Percentiles rank a stretch among this genome's conserved stretches.
phyloP scores from a whole-genome alignment of 2,797 vertebrate species.

The Psittacula echo region DNA sequence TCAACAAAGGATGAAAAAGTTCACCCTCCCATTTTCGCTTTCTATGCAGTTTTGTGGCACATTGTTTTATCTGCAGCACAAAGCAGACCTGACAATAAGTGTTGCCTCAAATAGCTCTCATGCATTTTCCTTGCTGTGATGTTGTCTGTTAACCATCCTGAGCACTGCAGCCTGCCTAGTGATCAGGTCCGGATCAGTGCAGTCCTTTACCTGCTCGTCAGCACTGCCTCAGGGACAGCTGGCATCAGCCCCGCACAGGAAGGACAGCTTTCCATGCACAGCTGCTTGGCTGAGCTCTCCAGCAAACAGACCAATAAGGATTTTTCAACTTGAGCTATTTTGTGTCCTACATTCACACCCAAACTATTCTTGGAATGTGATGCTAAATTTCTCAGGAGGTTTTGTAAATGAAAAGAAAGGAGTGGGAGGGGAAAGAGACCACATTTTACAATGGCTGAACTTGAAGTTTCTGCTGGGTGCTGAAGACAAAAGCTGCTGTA shows the following conservation, averaged over 20 bases:
- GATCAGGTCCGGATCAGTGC: not conserved
- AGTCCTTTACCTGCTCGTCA: not conserved
- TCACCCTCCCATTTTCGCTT: not conserved
- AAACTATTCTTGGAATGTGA: no score
- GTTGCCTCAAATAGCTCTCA: not conserved
- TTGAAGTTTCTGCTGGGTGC: not conserved
- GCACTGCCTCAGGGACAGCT: no score
- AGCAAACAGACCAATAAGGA: not conserved
- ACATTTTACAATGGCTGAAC: no score
- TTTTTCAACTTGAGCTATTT: not conserved
- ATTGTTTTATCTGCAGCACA: not conserved
- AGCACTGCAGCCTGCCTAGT: not conserved
- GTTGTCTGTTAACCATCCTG: not conserved
- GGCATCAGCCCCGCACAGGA: not conserved
- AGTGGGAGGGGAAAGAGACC: not conserved
- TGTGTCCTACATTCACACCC: not conserved
- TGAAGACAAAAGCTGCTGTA: not conserved
- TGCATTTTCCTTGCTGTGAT: not conserved
- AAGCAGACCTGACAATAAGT: not conserved
- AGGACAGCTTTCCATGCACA: not conserved
- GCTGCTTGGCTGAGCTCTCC: not conserved
- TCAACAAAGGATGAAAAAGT: not conserved
- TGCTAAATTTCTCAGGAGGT: not conserved
- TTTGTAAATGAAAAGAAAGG: not conserved
- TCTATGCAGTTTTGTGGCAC: not conserved